phyloP scores from a whole-genome alignment of 2,113 vertebrate genomes.

The Platichthys stellatus region DNA sequence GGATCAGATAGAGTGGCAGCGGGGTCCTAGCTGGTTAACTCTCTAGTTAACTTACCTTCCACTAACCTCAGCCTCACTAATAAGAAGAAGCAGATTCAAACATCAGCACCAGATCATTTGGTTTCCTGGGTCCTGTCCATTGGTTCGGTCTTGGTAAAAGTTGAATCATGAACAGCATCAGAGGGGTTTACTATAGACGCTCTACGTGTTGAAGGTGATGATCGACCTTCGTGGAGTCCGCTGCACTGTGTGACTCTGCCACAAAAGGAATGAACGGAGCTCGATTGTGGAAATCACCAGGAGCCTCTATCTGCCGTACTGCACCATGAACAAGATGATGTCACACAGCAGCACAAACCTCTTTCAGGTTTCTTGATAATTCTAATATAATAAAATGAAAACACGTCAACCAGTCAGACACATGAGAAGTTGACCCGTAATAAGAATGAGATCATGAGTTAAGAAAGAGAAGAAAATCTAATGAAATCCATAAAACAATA shows the following conservation, averaged over 20 bases:
- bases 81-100: background rate
- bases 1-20: background rate
- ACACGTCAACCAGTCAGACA: background rate
- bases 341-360: too few species aligned
- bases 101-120: background rate
- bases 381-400: background rate
- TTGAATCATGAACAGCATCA: too few species aligned
- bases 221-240: too few species aligned
- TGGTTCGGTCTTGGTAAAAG: too few species aligned
- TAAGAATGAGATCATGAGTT: constrained; percentile 43
- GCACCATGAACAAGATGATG: background rate
- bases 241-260: background rate
- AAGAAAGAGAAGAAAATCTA: background rate
- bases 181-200: too few species aligned
- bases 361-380: background rate
- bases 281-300: background rate
- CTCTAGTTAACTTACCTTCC: background rate
- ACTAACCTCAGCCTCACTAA: background rate
- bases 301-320: background rate
- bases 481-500: constrained; percentile 59
- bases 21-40: background rate
- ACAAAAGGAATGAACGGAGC: background rate
- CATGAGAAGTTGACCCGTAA: constrained; percentile 14
- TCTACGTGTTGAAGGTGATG: too few species aligned
- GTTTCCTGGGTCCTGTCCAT: too few species aligned